phyloP scores from a whole-genome alignment of 2,888 invertebrate species.

The Trachelus stipa region DNA sequence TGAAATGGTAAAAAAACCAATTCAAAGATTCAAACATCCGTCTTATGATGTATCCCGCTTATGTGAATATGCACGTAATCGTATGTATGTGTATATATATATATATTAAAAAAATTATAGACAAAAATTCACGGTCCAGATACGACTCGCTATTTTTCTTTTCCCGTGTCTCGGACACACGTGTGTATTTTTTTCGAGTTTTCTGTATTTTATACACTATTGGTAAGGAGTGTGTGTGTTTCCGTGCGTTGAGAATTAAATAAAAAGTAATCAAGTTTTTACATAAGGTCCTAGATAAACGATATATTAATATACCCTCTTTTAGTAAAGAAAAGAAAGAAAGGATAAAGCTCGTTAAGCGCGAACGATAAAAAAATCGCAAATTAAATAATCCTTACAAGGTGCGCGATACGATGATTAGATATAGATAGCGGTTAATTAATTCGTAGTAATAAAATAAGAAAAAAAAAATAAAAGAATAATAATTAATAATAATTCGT shows the following conservation, averaged over 20 bases:
- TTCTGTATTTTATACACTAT: not conserved
- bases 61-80: not conserved
- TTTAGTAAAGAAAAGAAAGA: conserved; percentile 19
- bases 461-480: no score
- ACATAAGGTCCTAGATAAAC: not conserved
- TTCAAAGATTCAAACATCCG: not conserved
- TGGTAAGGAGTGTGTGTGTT: not conserved
- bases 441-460: not conserved
- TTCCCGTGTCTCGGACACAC: not conserved
- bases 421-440: not conserved
- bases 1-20: not conserved
- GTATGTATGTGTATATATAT: not conserved
- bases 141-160: not conserved
- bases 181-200: not conserved
- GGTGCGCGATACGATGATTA: not conserved
- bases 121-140: not conserved
- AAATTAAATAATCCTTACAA: conserved; percentile 3
- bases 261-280: not conserved
- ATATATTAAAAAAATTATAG: not conserved
- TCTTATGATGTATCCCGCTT: not conserved
- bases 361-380: not conserved
- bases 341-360: not conserved
- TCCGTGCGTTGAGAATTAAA: not conserved
- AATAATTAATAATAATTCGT: not conserved
- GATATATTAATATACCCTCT: not conserved